A percentile compares a stretch with the other conserved stretches of the same genome.
Evolutionary conservation across 2,113 vertebrate species (phyloP).

Genomic region (Drymodes brunneopygia): DNA sequence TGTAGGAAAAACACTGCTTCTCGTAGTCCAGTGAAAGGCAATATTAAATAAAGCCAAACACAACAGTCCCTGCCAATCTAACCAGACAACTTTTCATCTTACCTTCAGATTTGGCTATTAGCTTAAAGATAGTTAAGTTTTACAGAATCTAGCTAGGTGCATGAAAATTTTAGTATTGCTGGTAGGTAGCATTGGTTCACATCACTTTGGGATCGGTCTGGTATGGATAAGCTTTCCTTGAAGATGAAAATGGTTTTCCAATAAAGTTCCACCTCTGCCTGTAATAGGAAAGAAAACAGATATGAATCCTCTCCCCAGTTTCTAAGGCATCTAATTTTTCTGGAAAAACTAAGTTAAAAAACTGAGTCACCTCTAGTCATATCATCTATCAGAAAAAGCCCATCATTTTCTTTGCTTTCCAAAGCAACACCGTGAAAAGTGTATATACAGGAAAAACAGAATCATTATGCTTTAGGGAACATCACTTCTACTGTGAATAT

Average conservation of each 20-base stretch:
- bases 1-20: not conserved
- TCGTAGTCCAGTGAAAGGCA: not conserved
- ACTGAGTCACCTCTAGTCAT: not conserved
- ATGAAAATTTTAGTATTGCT: not conserved
- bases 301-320: not conserved
- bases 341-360: not conserved
- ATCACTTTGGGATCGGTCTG: not conserved
- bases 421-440: not conserved
- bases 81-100: not conserved
- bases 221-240: not conserved
- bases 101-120: not conserved
- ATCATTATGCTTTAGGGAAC: not conserved
- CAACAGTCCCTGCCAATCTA: not conserved
- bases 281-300: not conserved
- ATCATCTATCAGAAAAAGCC: not conserved
- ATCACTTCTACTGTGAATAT: not conserved
- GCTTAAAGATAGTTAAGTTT: not conserved
- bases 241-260: not conserved
- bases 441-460: not conserved
- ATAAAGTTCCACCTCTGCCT: not conserved
- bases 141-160: not conserved
- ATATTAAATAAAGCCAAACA: not conserved
- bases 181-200: not conserved
- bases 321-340: not conserved
- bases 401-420: not conserved